Percentiles rank a stretch among this genome's conserved stretches.
phyloP scores from a whole-genome alignment of 37 sponge, comb jelly and placozoan species.

The Crambe crambe region DNA sequence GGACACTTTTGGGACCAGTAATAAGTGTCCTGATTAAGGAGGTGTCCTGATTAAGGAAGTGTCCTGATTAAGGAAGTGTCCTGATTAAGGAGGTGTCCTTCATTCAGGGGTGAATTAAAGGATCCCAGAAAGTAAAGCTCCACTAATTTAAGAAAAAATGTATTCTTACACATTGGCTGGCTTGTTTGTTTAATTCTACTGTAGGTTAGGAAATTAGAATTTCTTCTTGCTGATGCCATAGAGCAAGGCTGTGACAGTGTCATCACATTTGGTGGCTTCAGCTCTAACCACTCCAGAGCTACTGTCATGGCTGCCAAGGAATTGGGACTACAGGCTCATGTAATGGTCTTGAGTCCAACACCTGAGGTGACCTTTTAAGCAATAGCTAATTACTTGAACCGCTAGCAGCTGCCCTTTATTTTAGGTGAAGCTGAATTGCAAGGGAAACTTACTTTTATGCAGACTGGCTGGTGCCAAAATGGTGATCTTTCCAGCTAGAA shows the following conservation, averaged over 20 bases:
- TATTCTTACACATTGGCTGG: no score
- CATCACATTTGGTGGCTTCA: conserved; percentile 72
- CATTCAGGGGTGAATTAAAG: no score
- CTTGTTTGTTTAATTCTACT: no score
- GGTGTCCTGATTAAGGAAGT: no score
- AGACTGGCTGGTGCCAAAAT: conserved; percentile 62
- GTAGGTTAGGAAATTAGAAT: conserved; percentile 85
- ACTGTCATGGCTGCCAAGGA: conserved; percentile 77
- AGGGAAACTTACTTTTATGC: conserved; percentile 73
- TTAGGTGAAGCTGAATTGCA: conserved; percentile 26
- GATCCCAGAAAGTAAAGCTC: no score
- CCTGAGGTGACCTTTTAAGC: no score
- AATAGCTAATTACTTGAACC: not conserved
- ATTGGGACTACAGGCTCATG: conserved; percentile 62
- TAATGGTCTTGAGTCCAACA: conserved; percentile 11
- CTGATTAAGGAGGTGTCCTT: no score
- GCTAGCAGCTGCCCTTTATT: conserved; percentile 31
- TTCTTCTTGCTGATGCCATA: conserved; percentile 82
- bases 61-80: no score
- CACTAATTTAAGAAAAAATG: no score
- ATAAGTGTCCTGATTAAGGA: no score
- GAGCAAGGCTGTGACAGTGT: conserved; percentile 62
- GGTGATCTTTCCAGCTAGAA: conserved; percentile 36
- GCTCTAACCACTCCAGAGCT: conserved; percentile 80
- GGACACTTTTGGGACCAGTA: no score